phyloP scores from a whole-genome alignment of 2,113 vertebrate genomes.

The Lethenteron reissneri region DNA sequence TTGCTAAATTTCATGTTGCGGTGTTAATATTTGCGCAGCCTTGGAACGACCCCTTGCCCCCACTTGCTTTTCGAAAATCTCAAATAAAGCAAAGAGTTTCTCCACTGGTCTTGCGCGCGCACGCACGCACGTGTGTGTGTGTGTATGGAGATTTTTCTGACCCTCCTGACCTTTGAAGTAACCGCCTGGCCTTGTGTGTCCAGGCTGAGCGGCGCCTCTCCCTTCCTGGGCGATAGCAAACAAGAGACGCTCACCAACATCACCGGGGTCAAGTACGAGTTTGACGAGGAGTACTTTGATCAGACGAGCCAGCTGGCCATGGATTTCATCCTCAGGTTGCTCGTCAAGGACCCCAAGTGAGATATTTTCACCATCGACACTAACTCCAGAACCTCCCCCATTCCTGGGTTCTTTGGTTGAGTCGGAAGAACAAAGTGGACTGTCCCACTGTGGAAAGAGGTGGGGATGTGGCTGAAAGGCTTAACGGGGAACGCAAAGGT shows the following conservation, averaged over 20 bases:
- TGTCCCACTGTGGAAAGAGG: not conserved
- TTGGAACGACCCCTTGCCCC: no score
- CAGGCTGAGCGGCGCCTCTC: conserved; percentile 72
- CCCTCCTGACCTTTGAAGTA: no score
- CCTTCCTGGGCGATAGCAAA: conserved; percentile 80
- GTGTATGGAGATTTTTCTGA: not conserved
- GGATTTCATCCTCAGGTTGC: conserved; percentile 78
- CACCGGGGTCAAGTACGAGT: conserved; percentile 82
- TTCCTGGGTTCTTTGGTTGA: not conserved
- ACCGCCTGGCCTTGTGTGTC: not conserved
- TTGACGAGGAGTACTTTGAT: conserved; percentile 86
- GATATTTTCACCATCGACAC: conserved; percentile 8
- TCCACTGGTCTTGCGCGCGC: no score
- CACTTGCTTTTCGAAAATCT: no score
- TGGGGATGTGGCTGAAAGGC: not conserved
- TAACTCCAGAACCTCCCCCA: not conserved
- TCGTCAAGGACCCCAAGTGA: conserved; percentile 91
- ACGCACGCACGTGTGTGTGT: not conserved
- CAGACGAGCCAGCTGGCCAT: conserved; percentile 89
- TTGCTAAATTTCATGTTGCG: no score
- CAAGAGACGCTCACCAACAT: conserved; percentile 95
- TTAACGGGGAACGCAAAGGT: not conserved
- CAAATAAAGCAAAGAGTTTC: no score
- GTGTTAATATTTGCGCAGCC: no score
- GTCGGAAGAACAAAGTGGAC: not conserved